Conservation (phyloP, 1,140 invertebrate species). For the Hyles euphorbiae region DNA sequence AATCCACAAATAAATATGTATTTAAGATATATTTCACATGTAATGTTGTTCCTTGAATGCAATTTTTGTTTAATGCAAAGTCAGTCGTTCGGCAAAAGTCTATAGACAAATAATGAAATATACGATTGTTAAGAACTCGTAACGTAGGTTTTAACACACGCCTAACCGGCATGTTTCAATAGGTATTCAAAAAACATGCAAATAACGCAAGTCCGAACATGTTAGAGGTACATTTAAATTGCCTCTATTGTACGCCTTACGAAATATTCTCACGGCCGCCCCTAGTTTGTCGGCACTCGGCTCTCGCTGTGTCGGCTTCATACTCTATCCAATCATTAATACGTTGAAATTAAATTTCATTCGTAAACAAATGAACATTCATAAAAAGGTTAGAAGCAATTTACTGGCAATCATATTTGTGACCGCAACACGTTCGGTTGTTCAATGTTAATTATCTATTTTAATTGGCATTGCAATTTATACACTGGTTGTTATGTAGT, state of each 20-base stretch:
- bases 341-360: constrained; percentile 13
- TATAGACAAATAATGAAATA: too few species aligned
- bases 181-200: constrained; percentile 23
- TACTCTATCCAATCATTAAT: constrained; percentile 36
- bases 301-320: constrained; percentile 31
- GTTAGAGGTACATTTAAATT: constrained; percentile 54
- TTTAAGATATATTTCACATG: too few species aligned
- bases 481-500: too few species aligned
- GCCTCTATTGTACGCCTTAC: constrained; percentile 53
- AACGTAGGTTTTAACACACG: too few species aligned
- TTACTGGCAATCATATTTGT: too few species aligned
- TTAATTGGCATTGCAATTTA: neutral
- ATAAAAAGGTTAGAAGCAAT: constrained; percentile 1
- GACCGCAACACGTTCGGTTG: too few species aligned
- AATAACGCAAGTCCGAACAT: constrained; percentile 47
- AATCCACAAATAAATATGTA: too few species aligned
- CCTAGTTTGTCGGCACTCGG: neutral
- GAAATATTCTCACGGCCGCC: constrained; percentile 60
- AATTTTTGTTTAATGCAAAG: too few species aligned
- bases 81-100: too few species aligned
- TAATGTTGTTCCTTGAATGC: too few species aligned
- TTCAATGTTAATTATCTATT: neutral
- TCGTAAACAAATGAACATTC: neutral
- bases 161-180: too few species aligned
- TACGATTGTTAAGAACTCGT: too few species aligned